phyloP scores from a whole-genome alignment of 1,140 invertebrate genomes.

The Cyclina sinensis region DNA sequence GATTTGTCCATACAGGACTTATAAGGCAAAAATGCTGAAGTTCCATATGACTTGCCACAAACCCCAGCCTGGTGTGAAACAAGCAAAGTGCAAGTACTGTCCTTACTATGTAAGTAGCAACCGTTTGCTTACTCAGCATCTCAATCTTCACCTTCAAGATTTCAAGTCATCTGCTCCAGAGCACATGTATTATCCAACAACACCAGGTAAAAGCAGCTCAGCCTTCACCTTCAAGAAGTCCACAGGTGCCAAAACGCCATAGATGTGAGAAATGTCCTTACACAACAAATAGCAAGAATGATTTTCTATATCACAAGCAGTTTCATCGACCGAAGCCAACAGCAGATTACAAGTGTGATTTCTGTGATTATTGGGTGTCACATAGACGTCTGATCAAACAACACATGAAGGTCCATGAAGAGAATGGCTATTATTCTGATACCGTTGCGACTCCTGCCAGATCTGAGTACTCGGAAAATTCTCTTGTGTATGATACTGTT shows the following conservation, averaged over 20 bases:
- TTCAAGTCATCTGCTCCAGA: slow-evolving; percentile 14
- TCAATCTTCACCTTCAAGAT: slow-evolving; percentile 83
- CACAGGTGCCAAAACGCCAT: slow-evolving; percentile 71
- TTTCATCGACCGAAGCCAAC: slow-evolving; percentile 91
- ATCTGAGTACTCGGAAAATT: slow-evolving; percentile 79
- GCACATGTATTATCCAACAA: slow-evolving; percentile 23
- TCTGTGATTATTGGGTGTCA: slow-evolving; percentile 94
- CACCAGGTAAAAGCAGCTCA: slow-evolving; percentile 66
- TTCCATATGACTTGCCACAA: slow-evolving; percentile 92
- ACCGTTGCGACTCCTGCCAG: slow-evolving; percentile 79
- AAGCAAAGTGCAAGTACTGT: slow-evolving; percentile 94
- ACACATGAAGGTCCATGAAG: slow-evolving; percentile 92
- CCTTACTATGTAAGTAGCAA: slow-evolving; percentile 91
- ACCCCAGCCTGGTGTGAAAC: slow-evolving; percentile 89
- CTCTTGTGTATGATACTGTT: slow-evolving; percentile 80
- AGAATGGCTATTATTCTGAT: slow-evolving; percentile 34
- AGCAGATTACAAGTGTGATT: slow-evolving; percentile 92
- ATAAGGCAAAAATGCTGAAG: slow-evolving; percentile 90
- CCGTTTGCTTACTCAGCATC: slow-evolving; percentile 85
- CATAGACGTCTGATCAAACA: slow-evolving; percentile 93
- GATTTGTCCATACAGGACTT: slow-evolving; percentile 92
- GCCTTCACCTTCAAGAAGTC: slow-evolving; percentile 57
- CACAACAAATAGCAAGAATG: slow-evolving; percentile 91
- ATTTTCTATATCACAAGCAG: slow-evolving; percentile 94
- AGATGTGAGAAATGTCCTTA: slow-evolving; percentile 86